phyloP scores from a whole-genome alignment of 2,888 invertebrate species.

The Tachina lurida region DNA sequence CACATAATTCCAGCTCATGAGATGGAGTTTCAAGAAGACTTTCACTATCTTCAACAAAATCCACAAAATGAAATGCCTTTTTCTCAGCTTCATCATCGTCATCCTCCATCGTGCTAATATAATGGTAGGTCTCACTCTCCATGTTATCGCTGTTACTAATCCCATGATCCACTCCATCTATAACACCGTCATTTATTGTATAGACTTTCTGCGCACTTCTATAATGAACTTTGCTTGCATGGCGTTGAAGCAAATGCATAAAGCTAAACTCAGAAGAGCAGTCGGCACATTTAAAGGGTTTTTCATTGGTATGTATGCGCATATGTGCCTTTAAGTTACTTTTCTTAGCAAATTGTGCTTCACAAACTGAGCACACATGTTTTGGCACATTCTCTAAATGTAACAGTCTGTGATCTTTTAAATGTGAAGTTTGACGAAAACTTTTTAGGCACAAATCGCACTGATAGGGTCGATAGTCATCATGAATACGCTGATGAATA shows the following conservation, averaged over 20 bases:
- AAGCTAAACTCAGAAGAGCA: constrained; percentile 72
- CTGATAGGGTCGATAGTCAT: constrained; percentile 73
- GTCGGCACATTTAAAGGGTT: constrained; percentile 72
- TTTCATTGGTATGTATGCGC: constrained; percentile 72
- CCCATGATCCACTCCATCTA: background rate
- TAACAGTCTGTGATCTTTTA: constrained; percentile 73
- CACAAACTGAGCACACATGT: constrained; percentile 72
- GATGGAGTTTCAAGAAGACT: background rate
- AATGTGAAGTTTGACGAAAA: constrained; percentile 73
- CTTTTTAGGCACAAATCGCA: constrained; percentile 73
- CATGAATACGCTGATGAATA: constrained; percentile 74
- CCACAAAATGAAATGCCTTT: background rate
- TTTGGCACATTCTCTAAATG: constrained; percentile 71
- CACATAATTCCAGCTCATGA: background rate
- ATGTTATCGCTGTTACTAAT: background rate
- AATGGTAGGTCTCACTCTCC: constrained; percentile 8
- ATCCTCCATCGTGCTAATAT: constrained; percentile 28
- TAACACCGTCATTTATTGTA: constrained; percentile 10
- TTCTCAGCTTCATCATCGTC: constrained; percentile 25
- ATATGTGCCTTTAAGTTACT: constrained; percentile 72
- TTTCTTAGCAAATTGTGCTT: constrained; percentile 71
- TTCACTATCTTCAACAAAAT: background rate
- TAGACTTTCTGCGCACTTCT: constrained; percentile 28
- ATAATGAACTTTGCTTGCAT: constrained; percentile 63
- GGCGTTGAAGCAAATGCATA: constrained; percentile 70